Conservation (phyloP, 2,888 invertebrate genomes). For the Pammene fasciana region DNA sequence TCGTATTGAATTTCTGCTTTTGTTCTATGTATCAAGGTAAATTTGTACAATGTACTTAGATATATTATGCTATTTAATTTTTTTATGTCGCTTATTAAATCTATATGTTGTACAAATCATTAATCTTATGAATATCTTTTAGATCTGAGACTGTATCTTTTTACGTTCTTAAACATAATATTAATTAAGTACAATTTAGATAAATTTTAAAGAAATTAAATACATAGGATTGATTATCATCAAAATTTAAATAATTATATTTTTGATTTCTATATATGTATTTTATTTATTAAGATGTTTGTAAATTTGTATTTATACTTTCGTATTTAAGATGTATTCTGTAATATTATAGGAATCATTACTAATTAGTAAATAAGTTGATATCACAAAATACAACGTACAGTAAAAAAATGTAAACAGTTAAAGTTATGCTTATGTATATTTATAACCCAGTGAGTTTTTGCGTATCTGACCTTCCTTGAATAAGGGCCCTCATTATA, state of each 20-base stretch:
- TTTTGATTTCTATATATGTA: slow-evolving; percentile 60
- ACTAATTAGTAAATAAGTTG: slow-evolving; percentile 9
- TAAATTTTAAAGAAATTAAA: slow-evolving; percentile 44
- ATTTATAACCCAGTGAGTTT: slow-evolving; percentile 8
- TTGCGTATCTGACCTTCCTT: background rate
- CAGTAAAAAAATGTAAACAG: slow-evolving; percentile 44
- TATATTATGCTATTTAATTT: no score
- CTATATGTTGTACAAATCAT: background rate
- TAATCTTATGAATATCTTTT: background rate
- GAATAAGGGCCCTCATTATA: no score
- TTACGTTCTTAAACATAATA: slow-evolving; percentile 2
- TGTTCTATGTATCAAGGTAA: no score
- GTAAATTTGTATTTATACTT: slow-evolving; percentile 51
- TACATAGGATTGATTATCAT: slow-evolving; percentile 42
- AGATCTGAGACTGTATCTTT: slow-evolving; percentile 24
- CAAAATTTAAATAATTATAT: slow-evolving; percentile 42
- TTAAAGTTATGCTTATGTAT: slow-evolving; percentile 24
- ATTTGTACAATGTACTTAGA: no score
- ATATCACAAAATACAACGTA: slow-evolving; percentile 32
- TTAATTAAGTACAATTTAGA: background rate
- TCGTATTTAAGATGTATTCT: slow-evolving; percentile 46
- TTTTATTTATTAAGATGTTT: slow-evolving; percentile 61
- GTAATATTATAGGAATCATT: slow-evolving; percentile 34
- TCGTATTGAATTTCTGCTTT: no score
- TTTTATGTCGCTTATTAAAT: no score